These are phyloP conservation scores for Chionis minor DNA, from an alignment of 2,113 vertebrate species.

Conservation along the genomic window DNA sequence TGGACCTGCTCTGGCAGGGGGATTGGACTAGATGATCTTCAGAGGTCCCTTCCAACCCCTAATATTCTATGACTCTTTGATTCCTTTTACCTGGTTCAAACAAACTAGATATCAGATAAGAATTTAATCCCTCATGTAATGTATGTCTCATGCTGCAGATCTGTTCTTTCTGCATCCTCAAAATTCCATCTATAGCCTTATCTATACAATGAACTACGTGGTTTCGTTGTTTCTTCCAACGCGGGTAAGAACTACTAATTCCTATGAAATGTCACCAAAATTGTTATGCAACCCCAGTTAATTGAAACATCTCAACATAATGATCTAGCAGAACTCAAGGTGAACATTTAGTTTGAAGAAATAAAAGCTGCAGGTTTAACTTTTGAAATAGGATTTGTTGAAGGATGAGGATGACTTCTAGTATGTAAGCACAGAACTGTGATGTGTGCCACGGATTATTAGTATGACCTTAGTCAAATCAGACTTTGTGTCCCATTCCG, in stretches of 20 bases:
- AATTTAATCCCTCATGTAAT: not conserved
- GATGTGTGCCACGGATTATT: rapidly evolving
- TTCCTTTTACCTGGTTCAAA: not conserved
- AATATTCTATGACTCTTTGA: no score
- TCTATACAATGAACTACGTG: not conserved
- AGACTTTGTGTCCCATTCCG: not conserved
- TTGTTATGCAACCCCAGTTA: not conserved
- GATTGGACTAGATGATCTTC: no score
- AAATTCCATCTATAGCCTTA: not conserved
- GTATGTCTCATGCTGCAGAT: not conserved
- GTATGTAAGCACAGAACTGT: rapidly evolving
- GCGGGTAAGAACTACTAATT: not conserved
- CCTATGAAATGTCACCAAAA: not conserved
- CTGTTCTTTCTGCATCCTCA: not conserved
- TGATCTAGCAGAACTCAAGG: not conserved
- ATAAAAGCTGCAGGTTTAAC: not conserved
- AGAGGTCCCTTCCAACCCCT: no score
- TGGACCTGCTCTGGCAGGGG: no score
- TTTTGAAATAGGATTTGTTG: not conserved
- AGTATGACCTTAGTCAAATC: not conserved
- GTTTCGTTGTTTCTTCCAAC: not conserved
- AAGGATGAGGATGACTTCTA: not conserved
- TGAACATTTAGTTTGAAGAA: not conserved
- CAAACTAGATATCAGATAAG: not conserved
- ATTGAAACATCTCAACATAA: not conserved